Evolutionary conservation across 2,888 invertebrate species (phyloP).

Genomic region (Steinernema carpocapsae): DNA sequence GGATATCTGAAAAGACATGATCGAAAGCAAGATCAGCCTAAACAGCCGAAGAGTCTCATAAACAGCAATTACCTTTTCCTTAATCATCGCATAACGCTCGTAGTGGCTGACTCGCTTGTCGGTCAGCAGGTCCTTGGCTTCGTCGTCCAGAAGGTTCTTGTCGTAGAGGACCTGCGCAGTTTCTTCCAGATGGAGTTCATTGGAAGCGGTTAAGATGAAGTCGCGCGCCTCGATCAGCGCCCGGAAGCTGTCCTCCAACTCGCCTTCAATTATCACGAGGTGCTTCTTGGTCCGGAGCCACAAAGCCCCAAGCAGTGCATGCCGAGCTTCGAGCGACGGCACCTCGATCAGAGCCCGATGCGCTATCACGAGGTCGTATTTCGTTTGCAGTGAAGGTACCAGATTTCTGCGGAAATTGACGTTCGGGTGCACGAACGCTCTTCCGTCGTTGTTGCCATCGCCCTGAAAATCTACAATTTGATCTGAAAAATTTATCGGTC

Average conservation of each 20-base stretch:
- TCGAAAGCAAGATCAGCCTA: background rate
- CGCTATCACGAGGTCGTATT: constrained; percentile 63
- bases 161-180: constrained; percentile 41
- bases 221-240: constrained; percentile 85
- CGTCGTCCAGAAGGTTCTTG: constrained; percentile 41
- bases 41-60: too few species aligned
- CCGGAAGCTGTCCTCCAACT: constrained; percentile 73
- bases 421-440: constrained; percentile 53
- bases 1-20: background rate
- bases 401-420: constrained; percentile 59
- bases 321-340: constrained; percentile 51
- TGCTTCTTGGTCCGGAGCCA: constrained; percentile 47
- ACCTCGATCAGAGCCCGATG: constrained; percentile 62
- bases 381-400: constrained; percentile 57
- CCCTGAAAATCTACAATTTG: constrained; percentile 26
- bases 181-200: constrained; percentile 44
- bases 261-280: constrained; percentile 63
- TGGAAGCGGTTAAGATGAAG: constrained; percentile 76
- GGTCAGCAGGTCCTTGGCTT: constrained; percentile 46
- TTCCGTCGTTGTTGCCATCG: constrained; percentile 39
- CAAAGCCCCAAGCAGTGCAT: constrained; percentile 46
- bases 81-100: constrained; percentile 58
- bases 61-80: constrained; percentile 53
- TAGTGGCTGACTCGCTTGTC: constrained; percentile 51
- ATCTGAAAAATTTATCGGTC: background rate